Conservation (phyloP, 2,888 invertebrate genomes). For the Tupiocoris notatus region DNA sequence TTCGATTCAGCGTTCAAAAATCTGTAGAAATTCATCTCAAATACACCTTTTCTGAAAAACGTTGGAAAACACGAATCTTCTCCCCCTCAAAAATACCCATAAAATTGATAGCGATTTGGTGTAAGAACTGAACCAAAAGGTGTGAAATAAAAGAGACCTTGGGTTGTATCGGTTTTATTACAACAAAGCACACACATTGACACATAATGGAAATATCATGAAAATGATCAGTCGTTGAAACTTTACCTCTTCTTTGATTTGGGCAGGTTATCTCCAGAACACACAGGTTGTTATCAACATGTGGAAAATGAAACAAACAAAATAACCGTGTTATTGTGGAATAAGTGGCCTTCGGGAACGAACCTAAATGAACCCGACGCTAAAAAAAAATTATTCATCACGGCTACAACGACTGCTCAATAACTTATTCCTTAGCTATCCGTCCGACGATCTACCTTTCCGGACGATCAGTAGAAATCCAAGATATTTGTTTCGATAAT, state of each 20-base stretch:
- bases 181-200: not conserved
- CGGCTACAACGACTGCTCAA: constrained; percentile 39
- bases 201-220: not conserved
- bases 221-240: constrained; percentile 34
- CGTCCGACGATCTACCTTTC: not conserved
- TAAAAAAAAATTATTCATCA: not conserved
- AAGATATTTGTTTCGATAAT: not conserved
- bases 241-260: constrained; percentile 36
- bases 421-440: constrained; percentile 11
- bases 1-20: no score
- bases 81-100: no score
- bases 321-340: constrained; percentile 37
- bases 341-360: not conserved
- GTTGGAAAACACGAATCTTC: no score
- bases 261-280: constrained; percentile 36
- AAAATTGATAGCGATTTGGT: no score
- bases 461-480: not conserved
- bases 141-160: not conserved
- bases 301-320: constrained; percentile 44
- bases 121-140: no score
- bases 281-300: constrained; percentile 42
- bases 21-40: no score
- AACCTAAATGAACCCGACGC: not conserved
- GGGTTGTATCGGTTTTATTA: not conserved
- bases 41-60: no score